Conservation (phyloP, 2,797 vertebrate species). For the Squalus acanthias region DNA sequence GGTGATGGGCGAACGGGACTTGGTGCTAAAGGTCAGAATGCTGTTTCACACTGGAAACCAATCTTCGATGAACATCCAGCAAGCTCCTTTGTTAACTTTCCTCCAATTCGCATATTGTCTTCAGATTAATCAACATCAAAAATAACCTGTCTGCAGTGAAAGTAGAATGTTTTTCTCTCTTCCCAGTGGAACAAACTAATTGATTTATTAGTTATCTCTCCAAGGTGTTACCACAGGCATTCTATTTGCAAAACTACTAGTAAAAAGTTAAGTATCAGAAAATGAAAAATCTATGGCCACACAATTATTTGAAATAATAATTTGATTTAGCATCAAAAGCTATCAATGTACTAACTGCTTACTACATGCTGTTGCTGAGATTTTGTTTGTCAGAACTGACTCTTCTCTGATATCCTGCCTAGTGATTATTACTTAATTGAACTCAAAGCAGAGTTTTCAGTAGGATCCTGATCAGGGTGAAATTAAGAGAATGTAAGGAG, state of each 20-base stretch:
- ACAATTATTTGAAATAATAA: conserved; percentile 6
- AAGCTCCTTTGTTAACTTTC: neutral
- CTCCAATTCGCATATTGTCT: neutral
- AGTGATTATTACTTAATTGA: neutral
- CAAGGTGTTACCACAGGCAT: neutral
- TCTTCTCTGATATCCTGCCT: neutral
- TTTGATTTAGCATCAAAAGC: neutral
- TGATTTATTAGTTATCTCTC: neutral
- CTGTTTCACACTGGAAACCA: neutral
- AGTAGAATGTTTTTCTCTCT: neutral
- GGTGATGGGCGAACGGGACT: too few relatives aligned
- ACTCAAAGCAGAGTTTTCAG: neutral
- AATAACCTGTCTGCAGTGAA: neutral
- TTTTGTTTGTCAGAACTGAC: neutral
- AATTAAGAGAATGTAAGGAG: neutral
- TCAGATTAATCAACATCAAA: conserved; percentile 21
- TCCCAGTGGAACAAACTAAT: neutral
- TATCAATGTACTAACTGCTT: neutral
- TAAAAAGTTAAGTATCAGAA: neutral
- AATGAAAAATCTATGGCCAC: neutral
- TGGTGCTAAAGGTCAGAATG: neutral
- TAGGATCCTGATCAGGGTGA: neutral
- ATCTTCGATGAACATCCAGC: neutral
- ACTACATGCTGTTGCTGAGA: neutral
- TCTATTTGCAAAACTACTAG: neutral